Conservation (phyloP, 2,797 vertebrate genomes). For the Geotria australis region DNA sequence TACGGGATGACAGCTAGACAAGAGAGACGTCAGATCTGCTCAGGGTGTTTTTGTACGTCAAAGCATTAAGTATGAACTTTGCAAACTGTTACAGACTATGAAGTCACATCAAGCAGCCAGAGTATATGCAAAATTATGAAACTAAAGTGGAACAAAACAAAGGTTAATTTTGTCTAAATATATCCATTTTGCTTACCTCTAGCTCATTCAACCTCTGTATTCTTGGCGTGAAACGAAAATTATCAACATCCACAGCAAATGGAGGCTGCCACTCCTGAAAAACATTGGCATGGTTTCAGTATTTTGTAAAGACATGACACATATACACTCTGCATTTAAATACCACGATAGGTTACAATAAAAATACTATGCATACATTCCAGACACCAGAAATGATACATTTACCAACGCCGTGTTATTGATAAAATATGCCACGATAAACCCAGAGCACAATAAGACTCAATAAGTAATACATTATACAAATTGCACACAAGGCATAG, state of each 20-base stretch:
- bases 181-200: constrained; percentile 25
- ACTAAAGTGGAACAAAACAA: not conserved
- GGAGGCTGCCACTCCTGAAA: constrained; percentile 87
- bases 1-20: too few relatives aligned
- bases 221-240: constrained; percentile 73
- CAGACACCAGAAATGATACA: too few relatives aligned
- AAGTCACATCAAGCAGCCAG: not conserved
- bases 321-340: not conserved
- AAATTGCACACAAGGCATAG: too few relatives aligned
- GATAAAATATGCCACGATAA: too few relatives aligned
- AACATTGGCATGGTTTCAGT: not conserved
- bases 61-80: too few relatives aligned
- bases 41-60: too few relatives aligned
- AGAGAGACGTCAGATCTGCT: too few relatives aligned
- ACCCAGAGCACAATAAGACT: too few relatives aligned
- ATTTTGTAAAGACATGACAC: not conserved
- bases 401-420: too few relatives aligned
- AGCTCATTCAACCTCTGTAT: constrained; percentile 84
- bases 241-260: constrained; percentile 80
- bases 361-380: not conserved
- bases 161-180: not conserved
- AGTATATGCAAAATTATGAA: not conserved
- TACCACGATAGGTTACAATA: not conserved
- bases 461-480: too few relatives aligned
- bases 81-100: not conserved